Conservation (phyloP, 2,888 invertebrate species). For the Heliconius ismenius region DNA sequence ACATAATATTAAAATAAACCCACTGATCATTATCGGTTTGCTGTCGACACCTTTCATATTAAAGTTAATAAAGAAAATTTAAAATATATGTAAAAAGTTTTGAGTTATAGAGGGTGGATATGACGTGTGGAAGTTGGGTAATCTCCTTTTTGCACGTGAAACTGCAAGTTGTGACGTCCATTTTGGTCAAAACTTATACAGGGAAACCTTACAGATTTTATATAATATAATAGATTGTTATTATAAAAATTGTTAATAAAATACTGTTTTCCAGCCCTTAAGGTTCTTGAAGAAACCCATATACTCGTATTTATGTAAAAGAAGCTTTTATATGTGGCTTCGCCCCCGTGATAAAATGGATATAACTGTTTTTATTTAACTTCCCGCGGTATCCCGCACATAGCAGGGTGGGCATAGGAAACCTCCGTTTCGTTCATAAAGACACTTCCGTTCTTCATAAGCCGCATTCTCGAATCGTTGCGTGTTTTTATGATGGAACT, state of each 20-base stretch:
- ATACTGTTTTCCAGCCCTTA: not conserved
- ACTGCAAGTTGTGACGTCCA: slow-evolving; percentile 17
- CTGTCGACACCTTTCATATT: not conserved
- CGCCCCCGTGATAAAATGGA: not conserved
- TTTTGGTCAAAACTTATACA: slow-evolving; percentile 2
- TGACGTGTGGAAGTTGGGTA: slow-evolving; percentile 24
- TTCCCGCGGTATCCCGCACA: too few relatives aligned
- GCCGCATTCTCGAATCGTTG: too few relatives aligned
- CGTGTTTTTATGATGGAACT: too few relatives aligned
- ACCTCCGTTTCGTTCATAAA: too few relatives aligned
- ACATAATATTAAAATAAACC: not conserved
- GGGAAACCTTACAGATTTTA: slow-evolving; percentile 2
- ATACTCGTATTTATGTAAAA: not conserved
- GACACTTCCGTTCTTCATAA: too few relatives aligned
- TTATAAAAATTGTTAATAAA: not conserved
- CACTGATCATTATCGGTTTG: not conserved
- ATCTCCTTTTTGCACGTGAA: slow-evolving; percentile 19
- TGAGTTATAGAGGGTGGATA: slow-evolving; percentile 21
- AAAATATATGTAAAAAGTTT: slow-evolving; percentile 15
- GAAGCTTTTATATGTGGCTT: too few relatives aligned
- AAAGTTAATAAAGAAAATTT: slow-evolving; percentile 1
- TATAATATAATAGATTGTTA: not conserved
- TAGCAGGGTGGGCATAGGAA: too few relatives aligned
- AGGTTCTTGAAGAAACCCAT: not conserved
- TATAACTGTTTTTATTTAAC: not conserved